A percentile compares a stretch with the other conserved stretches of the same genome.
phyloP scores from a whole-genome alignment of 2,113 vertebrate genomes.

The Thunnus maccoyii region DNA sequence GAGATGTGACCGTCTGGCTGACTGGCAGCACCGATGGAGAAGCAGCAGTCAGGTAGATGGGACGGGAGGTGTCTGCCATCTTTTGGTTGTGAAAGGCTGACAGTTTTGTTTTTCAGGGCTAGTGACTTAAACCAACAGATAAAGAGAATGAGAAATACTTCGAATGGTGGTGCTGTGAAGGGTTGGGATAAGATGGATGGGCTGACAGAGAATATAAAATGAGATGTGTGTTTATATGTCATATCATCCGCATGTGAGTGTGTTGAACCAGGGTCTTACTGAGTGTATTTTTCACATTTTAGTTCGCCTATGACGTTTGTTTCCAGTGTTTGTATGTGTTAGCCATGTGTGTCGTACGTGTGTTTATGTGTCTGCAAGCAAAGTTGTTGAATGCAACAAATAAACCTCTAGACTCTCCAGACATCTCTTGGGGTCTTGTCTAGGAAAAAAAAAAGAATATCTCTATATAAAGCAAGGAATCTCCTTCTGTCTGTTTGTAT shows the following conservation, averaged over 20 bases:
- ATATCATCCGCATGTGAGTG: background rate
- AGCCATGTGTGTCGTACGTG: background rate
- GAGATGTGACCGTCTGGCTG: conserved; percentile 28
- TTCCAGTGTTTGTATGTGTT: background rate
- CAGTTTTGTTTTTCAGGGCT: background rate
- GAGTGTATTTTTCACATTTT: background rate
- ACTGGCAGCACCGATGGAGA: conserved; percentile 12
- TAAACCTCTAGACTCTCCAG: conserved; percentile 28
- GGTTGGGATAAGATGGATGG: background rate
- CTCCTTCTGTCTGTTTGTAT: too few relatives aligned
- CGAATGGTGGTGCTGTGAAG: background rate
- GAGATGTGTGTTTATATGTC: conserved; percentile 9
- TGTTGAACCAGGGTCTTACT: background rate
- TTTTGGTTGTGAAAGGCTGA: background rate
- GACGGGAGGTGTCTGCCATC: conserved; percentile 2
- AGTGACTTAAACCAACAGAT: conserved; percentile 1
- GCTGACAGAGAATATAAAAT: conserved; percentile 18
- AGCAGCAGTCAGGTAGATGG: background rate
- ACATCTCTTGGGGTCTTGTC: conserved; percentile 11
- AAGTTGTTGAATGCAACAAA: conserved; percentile 27
- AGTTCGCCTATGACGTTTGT: background rate
- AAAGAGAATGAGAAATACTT: conserved; percentile 6
- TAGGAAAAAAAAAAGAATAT: too few relatives aligned
- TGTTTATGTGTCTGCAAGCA: conserved; percentile 5
- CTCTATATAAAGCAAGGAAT: too few relatives aligned